These are phyloP conservation scores for Thecophora atra DNA, from an alignment of 2,888 invertebrate genomes.

Conservation along the genomic window DNA sequence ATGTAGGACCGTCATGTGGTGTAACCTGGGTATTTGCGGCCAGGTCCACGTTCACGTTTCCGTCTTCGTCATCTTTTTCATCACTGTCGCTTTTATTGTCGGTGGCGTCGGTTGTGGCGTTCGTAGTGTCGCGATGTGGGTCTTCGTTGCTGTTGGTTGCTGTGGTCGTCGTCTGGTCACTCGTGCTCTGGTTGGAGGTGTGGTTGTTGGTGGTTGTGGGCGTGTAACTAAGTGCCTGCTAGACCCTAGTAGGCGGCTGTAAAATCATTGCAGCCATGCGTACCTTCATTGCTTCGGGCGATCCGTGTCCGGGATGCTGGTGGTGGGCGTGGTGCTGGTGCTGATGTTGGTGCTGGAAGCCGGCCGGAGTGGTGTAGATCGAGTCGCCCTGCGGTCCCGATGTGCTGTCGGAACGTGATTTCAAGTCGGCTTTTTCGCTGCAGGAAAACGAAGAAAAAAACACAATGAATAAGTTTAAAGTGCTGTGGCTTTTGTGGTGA, in stretches of 20 bases:
- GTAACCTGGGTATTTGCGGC: neutral
- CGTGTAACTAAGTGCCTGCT: constrained; percentile 65
- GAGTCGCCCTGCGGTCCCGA: constrained; percentile 78
- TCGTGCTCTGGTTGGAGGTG: constrained; percentile 40
- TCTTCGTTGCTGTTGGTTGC: constrained; percentile 46
- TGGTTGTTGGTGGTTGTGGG: constrained; percentile 45
- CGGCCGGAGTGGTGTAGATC: constrained; percentile 73
- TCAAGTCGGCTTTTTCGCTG: constrained; percentile 67
- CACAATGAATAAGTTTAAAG: constrained; percentile 3
- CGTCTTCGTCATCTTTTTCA: constrained; percentile 15
- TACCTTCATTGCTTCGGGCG: constrained; percentile 86
- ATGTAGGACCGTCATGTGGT: constrained; percentile 32
- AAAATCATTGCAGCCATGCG: constrained; percentile 89
- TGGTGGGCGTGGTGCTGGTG: constrained; percentile 54
- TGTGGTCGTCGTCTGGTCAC: constrained; percentile 49
- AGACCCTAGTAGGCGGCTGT: constrained; percentile 87
- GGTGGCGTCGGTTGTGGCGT: constrained; percentile 25
- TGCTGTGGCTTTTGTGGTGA: neutral
- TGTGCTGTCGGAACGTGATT: constrained; percentile 66
- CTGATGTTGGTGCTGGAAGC: constrained; percentile 64
- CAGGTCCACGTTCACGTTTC: neutral
- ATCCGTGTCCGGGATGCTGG: constrained; percentile 59
- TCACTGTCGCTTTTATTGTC: constrained; percentile 37
- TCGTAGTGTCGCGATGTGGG: neutral
- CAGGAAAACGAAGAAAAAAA: constrained; percentile 30